phyloP scores from a whole-genome alignment of 1,140 invertebrate genomes.

The Lineus longissimus region DNA sequence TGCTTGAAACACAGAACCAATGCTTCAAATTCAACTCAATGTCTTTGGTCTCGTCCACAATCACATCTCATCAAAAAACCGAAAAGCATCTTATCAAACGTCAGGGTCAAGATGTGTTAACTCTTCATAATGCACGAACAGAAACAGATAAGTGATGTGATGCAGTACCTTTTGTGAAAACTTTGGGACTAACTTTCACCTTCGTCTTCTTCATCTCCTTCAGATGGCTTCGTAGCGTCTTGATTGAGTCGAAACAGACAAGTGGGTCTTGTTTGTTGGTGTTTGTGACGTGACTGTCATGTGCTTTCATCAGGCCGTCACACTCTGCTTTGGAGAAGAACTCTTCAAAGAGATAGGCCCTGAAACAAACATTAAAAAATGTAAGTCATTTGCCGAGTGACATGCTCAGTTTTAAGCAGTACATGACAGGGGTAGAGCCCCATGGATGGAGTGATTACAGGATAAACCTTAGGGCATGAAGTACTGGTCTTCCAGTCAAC shows the following conservation, averaged over 20 bases:
- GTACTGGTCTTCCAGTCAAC: not conserved
- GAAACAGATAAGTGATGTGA: not conserved
- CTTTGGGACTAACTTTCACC: conserved; percentile 35
- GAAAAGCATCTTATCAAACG: no score
- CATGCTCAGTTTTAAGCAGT: not conserved
- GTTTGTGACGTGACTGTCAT: conserved; percentile 42
- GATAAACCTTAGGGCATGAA: not conserved
- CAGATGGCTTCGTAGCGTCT: conserved; percentile 41
- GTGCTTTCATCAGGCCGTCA: conserved; percentile 42
- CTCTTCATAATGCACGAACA: not conserved
- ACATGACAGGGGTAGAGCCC: not conserved
- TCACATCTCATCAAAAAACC: no score
- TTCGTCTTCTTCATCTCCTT: conserved; percentile 28
- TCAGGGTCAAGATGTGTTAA: no score
- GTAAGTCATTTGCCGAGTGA: not conserved
- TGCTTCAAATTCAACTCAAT: no score
- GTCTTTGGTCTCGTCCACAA: no score
- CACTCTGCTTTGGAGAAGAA: conserved; percentile 48
- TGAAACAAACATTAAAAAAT: conserved; percentile 17
- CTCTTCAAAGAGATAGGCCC: conserved; percentile 47
- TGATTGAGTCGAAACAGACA: conserved; percentile 46
- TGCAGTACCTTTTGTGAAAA: conserved; percentile 41
- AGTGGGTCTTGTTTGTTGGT: conserved; percentile 32
- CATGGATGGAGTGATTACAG: not conserved
- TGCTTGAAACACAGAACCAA: no score